phyloP scores from a whole-genome alignment of 2,888 invertebrate genomes.

The Epinotia bilunana region DNA sequence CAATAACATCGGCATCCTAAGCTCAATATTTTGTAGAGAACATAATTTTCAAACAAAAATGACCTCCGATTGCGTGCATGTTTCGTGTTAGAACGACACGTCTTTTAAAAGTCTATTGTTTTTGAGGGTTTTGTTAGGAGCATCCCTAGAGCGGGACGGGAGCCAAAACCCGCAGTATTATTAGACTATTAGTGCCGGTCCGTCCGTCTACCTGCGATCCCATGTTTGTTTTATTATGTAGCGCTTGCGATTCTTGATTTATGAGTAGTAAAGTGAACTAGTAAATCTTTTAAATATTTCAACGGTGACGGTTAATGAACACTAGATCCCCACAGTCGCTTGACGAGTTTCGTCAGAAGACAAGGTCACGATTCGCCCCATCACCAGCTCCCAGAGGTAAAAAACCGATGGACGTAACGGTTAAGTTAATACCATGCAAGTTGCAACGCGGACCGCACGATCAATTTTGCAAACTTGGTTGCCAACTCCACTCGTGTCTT shows the following conservation, averaged over 20 bases:
- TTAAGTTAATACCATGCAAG: conserved; percentile 43
- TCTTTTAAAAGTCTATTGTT: conserved; percentile 52
- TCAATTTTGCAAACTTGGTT: conserved; percentile 35
- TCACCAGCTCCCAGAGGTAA: conserved; percentile 46
- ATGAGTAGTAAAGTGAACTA: conserved; percentile 24
- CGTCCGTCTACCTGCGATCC: conserved; percentile 70
- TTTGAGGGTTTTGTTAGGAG: conserved; percentile 58
- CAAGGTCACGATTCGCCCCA: conserved; percentile 50
- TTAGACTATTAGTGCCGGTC: conserved; percentile 74
- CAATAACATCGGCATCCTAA: conserved; percentile 16
- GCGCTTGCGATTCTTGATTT: conserved; percentile 48
- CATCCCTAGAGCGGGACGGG: conserved; percentile 68
- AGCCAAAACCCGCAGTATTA: conserved; percentile 77
- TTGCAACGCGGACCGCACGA: conserved; percentile 27
- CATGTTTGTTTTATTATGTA: conserved; percentile 53
- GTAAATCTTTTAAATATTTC: conserved; percentile 18
- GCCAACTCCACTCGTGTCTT: conserved; percentile 29
- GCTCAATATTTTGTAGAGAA: conserved; percentile 8
- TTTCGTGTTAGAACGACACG: conserved; percentile 24
- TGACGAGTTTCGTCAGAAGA: conserved; percentile 48
- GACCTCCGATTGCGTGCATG: conserved; percentile 34
- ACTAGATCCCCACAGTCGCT: conserved; percentile 43
- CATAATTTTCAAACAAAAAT: conserved; percentile 43
- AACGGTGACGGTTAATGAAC: conserved; percentile 22
- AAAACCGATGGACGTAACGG: conserved; percentile 53